Base-by-base conservation (phyloP, 1,140 invertebrate genomes). In the Leptinotarsa texana region DNA sequence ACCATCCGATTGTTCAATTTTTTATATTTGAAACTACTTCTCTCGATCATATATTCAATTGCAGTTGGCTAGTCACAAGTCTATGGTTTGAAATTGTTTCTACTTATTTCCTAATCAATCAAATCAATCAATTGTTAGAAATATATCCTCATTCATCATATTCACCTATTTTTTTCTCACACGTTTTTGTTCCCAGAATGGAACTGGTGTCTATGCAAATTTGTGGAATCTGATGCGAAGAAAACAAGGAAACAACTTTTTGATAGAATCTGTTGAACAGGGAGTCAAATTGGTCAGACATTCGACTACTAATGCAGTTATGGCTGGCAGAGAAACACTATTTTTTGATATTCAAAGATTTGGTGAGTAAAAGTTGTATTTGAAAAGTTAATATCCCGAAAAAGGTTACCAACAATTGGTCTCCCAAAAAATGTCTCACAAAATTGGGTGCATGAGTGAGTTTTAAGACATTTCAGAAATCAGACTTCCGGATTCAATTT, bases 321-420 rank as follows among this genome's bases (percentile, higher is more conserved):
- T 93, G 22, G 92, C 90, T 2, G 92, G 91, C 3, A 83, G 91
- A 63, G 91, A 93, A 81, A 92, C 92, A 0, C 85, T 93, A 5
- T 92, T 88, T 77, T 93, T 91, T 76, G 91, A 93, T 80, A 91
- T 90, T 22, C 89, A 90, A 80, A 86, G 90, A 85, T 91, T 90
- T 85, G 90, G 90, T 90, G 84, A 74, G 66, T 65, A 18, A 63
- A 68, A 49, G 13, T 27, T 17, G 17, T 66, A 11, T 42, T 42
- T 42, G 8, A 62, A 62, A n/a, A 62, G 18, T 62, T 17, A 15
- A n/a, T 62, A 11, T 15, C 1, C 4, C 18, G 13, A 62, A 62
- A 75, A 11, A 11, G 33, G 33, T 42, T 2, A 33, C 27, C 27
- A 42, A 42, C 33, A 42, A 42, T 33, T 33, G 68, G 4, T 62